These are phyloP conservation scores for Euphydryas editha DNA, from an alignment of 2,888 invertebrate species.

Conservation along the genomic window DNA sequence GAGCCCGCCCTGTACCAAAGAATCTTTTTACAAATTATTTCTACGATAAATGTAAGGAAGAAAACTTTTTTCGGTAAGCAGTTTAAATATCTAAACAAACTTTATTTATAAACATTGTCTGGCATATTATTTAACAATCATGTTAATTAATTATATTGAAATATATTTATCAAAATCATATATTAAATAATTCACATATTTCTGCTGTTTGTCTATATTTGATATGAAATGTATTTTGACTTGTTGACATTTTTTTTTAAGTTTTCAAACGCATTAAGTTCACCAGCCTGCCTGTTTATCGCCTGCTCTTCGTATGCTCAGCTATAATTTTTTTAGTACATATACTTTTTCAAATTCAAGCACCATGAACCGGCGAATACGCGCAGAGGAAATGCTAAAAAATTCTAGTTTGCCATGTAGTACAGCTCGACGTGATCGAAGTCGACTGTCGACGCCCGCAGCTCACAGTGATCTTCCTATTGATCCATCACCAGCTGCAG, in stretches of 20 bases:
- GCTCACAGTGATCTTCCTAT: slow-evolving; percentile 77
- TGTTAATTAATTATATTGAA: not conserved
- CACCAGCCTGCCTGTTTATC: too few relatives aligned
- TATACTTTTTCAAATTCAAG: slow-evolving; percentile 46
- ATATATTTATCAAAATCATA: too few relatives aligned
- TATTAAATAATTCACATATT: too few relatives aligned
- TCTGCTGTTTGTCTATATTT: too few relatives aligned
- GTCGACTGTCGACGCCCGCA: slow-evolving; percentile 73
- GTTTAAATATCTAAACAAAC: not conserved
- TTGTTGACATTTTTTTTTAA: too few relatives aligned
- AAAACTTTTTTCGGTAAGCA: slow-evolving; percentile 87
- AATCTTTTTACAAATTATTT: slow-evolving; percentile 88
- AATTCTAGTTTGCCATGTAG: slow-evolving; percentile 86
- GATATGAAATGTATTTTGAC: too few relatives aligned
- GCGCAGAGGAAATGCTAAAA: slow-evolving; percentile 87
- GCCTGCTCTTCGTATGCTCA: too few relatives aligned
- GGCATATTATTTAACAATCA: too few relatives aligned
- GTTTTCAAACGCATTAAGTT: too few relatives aligned
- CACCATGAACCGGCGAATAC: slow-evolving; percentile 86
- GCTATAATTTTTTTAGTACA: not conserved
- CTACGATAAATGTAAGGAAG: slow-evolving; percentile 88
- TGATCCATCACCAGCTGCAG: slow-evolving; percentile 70
- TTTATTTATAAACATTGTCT: too few relatives aligned
- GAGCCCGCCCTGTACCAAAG: slow-evolving; percentile 87
- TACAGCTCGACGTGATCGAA: slow-evolving; percentile 86